Base-by-base conservation (phyloP, 2,113 vertebrate genomes). In the Xiphophorus couchianus region DNA sequence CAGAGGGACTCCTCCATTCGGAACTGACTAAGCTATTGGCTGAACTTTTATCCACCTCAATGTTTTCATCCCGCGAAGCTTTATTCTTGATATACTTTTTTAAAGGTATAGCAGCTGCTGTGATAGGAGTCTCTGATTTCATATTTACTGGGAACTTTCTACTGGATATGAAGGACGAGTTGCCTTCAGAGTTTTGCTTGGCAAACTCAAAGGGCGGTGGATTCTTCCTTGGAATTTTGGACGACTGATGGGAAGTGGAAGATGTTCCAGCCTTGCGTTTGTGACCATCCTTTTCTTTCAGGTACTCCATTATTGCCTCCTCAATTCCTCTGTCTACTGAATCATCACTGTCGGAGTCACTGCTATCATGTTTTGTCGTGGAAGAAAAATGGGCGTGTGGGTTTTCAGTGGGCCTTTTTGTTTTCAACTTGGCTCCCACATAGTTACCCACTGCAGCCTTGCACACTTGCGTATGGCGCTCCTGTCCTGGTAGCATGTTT, bases 301-400 rank as follows among this genome's bases (percentile, higher is more conserved):
- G 88, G 82, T 98, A 98, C 86, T 99, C 97, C 60, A 97, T 95
- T 88, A 99, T 99, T 28, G 98, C 98, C 78, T 97, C 96, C 81
- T 99, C 98, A 7, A 99, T 99, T 60, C 94, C 97, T 67, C 96
- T 80, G 90, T 99, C 97, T 73, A 98, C 96, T 0, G 97, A 98
- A 74, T 97, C 97, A 0, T 99, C 98, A 0, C 97, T 99, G 78
- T 99, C 98, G 0, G 96, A 96, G 35, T 96, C 96, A 0, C 93
- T 94, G 61, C 83, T 93, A 12, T 91, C 78, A 2, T 86, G 73
- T 37, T 91, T 90, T 68, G 73, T 71, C 15, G 85, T 71, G 2
- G 83, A 29, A 29, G 89, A 83, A 22, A 84, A 84, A 0, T 66
- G 79, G 14, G 66, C 82, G 2, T 81, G 77, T 13, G 31, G 84